Evolutionary conservation across 2,113 vertebrate species (phyloP).

Genomic region (Gnathonemus echidnorhynchus): DNA sequence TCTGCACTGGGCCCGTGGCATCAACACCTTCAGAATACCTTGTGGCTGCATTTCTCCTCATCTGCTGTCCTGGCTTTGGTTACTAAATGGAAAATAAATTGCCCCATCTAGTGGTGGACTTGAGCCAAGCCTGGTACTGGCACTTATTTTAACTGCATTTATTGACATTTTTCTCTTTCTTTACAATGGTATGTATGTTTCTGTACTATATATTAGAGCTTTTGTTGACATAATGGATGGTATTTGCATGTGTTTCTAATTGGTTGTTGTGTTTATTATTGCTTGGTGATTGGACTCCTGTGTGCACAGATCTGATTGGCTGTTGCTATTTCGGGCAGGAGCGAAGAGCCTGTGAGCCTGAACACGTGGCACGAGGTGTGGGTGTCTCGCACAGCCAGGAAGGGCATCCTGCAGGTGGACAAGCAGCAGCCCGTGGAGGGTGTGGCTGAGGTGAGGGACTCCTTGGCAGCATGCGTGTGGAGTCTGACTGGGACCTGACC

Average conservation of each 20-base stretch:
- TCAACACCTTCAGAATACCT: not conserved
- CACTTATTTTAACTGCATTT: not conserved
- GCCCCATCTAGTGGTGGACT: not conserved
- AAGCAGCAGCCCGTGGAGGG: slow-evolving; percentile 75
- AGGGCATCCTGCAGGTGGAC: slow-evolving; percentile 86
- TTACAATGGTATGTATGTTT: not conserved
- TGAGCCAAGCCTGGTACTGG: not conserved
- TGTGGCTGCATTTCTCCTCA: not conserved
- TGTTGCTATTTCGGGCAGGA: slow-evolving; percentile 54
- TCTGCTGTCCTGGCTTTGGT: not conserved
- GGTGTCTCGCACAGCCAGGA: slow-evolving; percentile 86
- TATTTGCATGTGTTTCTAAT: not conserved
- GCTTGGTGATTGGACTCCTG: not conserved
- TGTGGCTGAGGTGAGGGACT: slow-evolving; percentile 74
- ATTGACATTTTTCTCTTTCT: not conserved
- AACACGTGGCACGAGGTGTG: slow-evolving; percentile 81
- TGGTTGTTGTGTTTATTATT: not conserved
- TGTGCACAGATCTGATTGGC: slow-evolving; percentile 6
- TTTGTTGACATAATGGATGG: not conserved
- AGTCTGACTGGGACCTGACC: not conserved
- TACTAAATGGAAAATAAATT: not conserved
- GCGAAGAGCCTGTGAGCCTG: slow-evolving; percentile 69
- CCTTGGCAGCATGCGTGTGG: not conserved
- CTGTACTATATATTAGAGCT: not conserved
- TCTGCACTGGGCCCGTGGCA: not conserved